Conservation (phyloP, 2,113 vertebrate species). For the cat (Felis catus) region F.catus_Fca126_mat1.0 CM031417.1:114825001-114825500, state of each 20-base stretch:
- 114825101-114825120: not conserved
- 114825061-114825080: not conserved
- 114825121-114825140: not conserved
- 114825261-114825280: not conserved
- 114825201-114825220: not conserved
- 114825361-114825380: not conserved
- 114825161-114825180: not conserved
- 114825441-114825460: conserved; percentile 4
- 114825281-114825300: not conserved
- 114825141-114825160: not conserved
- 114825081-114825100: not conserved
- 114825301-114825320: not conserved
- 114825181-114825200: not conserved
- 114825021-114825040: not conserved
- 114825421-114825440: not conserved
- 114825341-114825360: not conserved
- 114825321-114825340: not conserved
- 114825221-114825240: not conserved
- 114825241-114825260: not conserved
- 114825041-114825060: not conserved
- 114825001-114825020: not conserved
- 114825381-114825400: not conserved
- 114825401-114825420: not conserved
- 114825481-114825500: not conserved
- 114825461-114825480: not conserved